These are phyloP conservation scores for Macroramphosus scolopax DNA, from an alignment of 2,797 vertebrate species.

Conservation along the genomic window DNA sequence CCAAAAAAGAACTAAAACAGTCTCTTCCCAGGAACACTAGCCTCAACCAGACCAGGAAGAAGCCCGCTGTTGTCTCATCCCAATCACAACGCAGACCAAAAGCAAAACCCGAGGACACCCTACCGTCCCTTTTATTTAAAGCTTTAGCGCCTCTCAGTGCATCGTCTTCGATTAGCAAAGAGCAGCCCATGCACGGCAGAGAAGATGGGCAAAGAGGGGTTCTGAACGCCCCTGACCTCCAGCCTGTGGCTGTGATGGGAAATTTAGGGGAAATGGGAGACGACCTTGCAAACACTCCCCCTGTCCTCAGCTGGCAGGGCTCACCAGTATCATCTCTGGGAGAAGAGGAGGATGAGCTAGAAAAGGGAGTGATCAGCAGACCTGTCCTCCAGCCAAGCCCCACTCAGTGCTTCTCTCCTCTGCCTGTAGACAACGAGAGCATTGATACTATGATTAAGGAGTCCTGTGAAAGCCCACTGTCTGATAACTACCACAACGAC, in stretches of 20 bases:
- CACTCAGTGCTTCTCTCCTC: conserved; percentile 69
- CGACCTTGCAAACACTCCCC: conserved; percentile 77
- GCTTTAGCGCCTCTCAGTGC: conserved; percentile 50
- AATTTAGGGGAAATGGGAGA: conserved; percentile 66
- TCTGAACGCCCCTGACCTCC: conserved; percentile 76
- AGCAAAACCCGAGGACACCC: conserved; percentile 17
- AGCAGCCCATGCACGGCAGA: conserved; percentile 29
- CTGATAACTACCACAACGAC: conserved; percentile 35
- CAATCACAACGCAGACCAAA: conserved; percentile 17
- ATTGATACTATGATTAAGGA: conserved; percentile 31
- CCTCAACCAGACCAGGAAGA: conserved; percentile 27
- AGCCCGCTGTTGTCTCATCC: not conserved
- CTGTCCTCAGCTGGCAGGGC: conserved; percentile 81
- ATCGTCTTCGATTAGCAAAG: conserved; percentile 20
- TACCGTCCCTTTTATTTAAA: conserved; percentile 49
- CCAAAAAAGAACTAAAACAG: conserved; percentile 12
- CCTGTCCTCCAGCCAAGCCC: conserved; percentile 80
- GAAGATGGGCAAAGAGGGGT: conserved; percentile 54
- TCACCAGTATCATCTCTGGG: conserved; percentile 74
- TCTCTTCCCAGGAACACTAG: conserved; percentile 27
- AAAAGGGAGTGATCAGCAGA: conserved; percentile 70
- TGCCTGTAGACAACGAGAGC: conserved; percentile 48
- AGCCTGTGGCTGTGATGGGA: conserved; percentile 74
- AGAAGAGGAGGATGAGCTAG: conserved; percentile 76
- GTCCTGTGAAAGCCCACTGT: conserved; percentile 4